These are phyloP conservation scores for Rhadina sibilatrix DNA, from an alignment of 2,113 vertebrate genomes.

Conservation along the genomic window DNA sequence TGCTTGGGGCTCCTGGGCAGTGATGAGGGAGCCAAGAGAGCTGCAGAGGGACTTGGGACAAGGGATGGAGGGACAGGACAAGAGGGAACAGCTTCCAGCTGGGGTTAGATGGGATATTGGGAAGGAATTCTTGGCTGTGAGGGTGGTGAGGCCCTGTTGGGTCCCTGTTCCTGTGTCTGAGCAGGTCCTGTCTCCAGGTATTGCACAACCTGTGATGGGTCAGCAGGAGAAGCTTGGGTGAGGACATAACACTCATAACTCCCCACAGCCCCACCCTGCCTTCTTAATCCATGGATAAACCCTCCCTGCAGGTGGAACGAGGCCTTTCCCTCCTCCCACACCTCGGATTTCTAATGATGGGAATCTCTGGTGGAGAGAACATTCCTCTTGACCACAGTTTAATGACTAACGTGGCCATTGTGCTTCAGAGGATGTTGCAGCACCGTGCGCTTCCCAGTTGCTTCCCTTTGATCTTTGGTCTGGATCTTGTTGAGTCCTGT, in stretches of 20 bases:
- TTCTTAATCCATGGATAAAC: background rate
- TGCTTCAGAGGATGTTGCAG: background rate
- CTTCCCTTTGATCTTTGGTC: background rate
- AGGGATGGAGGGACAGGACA: background rate
- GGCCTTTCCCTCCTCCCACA: background rate
- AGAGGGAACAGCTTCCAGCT: rapidly evolving
- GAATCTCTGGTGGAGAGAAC: background rate
- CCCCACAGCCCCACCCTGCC: background rate
- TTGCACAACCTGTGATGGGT: background rate
- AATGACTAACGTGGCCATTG: rapidly evolving
- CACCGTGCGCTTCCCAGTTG: rapidly evolving
- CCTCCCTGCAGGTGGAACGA: background rate
- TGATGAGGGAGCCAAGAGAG: background rate
- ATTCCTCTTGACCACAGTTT: rapidly evolving
- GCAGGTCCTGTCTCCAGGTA: background rate
- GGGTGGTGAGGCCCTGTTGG: rapidly evolving
- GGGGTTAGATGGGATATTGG: background rate
- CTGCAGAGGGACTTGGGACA: background rate
- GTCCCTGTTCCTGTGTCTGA: background rate
- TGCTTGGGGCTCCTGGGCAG: background rate
- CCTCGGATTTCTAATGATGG: background rate
- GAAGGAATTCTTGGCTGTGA: rapidly evolving
- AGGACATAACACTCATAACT: background rate
- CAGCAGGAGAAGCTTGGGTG: background rate
- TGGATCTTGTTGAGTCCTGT: background rate